Percentiles rank a stretch among this genome's conserved stretches.
Conservation (phyloP, 2,113 vertebrate genomes). For the Mustelus asterias region DNA sequence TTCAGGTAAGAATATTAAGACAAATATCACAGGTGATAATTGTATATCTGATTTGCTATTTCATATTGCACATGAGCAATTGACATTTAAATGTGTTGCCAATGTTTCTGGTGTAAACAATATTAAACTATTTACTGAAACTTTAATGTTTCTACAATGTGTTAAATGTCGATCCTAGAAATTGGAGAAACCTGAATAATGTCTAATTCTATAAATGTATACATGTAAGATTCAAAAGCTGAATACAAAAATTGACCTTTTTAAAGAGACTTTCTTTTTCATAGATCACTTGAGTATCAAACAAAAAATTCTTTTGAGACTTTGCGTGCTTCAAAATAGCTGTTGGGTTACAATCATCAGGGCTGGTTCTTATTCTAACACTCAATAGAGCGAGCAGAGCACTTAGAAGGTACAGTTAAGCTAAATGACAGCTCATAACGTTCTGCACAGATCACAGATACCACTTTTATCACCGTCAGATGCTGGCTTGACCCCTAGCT, state of each 20-base stretch:
- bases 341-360: neutral
- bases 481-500: neutral
- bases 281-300: neutral
- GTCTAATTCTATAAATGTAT: neutral
- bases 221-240: neutral
- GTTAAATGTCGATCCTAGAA: constrained; percentile 20
- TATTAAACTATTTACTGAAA: constrained; percentile 37
- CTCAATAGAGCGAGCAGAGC: neutral
- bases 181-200: neutral
- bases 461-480: neutral
- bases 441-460: neutral
- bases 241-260: neutral
- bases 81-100: constrained; percentile 38
- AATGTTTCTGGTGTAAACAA: constrained; percentile 36
- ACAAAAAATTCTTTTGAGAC: neutral
- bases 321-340: neutral
- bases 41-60: constrained; percentile 37
- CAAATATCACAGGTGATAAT: constrained; percentile 37
- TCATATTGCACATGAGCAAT: constrained; percentile 33
- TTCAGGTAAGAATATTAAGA: constrained; percentile 33
- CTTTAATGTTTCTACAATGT: constrained; percentile 26
- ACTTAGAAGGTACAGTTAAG: neutral
- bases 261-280: neutral
- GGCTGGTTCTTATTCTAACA: neutral
- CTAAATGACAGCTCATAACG: neutral